These are phyloP conservation scores for Tortrix viridana DNA, from an alignment of 2,888 invertebrate species.

Conservation along the genomic window DNA sequence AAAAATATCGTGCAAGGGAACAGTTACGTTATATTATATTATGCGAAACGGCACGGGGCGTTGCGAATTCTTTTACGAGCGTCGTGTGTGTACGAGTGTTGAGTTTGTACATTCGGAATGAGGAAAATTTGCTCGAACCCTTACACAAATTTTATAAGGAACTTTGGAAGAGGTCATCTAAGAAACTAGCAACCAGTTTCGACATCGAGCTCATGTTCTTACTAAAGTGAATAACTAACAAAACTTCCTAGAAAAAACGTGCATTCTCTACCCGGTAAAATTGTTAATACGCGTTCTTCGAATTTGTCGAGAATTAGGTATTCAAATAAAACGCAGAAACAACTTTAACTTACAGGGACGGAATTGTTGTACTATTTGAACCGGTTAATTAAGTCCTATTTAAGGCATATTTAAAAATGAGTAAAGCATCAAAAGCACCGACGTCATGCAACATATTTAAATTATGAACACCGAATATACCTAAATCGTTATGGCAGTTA, in stretches of 20 bases:
- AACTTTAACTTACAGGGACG: conserved; percentile 1
- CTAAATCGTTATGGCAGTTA: conserved; percentile 42
- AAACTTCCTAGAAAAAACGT: background rate
- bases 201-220: conserved; percentile 13
- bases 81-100: conserved; percentile 33
- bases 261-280: background rate
- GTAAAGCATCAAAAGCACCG: conserved; percentile 21
- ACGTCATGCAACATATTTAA: conserved; percentile 40
- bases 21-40: conserved; percentile 36
- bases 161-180: conserved; percentile 20
- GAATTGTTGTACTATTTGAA: conserved; percentile 24
- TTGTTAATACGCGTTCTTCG: conserved; percentile 1
- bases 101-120: conserved; percentile 36
- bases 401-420: conserved; percentile 25
- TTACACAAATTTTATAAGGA: conserved; percentile 33
- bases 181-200: conserved; percentile 14
- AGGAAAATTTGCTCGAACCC: conserved; percentile 34
- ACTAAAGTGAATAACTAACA: background rate
- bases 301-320: conserved; percentile 24
- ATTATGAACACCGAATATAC: conserved; percentile 37
- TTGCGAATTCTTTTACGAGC: conserved; percentile 36
- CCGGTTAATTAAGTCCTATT: conserved; percentile 30
- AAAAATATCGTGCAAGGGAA: conserved; percentile 31
- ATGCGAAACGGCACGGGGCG: conserved; percentile 33
- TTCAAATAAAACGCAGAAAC: conserved; percentile 17